These are phyloP conservation scores for Oopsacas minuta DNA, from an alignment of 37 sponge, comb jelly and placozoan genomes.

Conservation along the genomic window DNA sequence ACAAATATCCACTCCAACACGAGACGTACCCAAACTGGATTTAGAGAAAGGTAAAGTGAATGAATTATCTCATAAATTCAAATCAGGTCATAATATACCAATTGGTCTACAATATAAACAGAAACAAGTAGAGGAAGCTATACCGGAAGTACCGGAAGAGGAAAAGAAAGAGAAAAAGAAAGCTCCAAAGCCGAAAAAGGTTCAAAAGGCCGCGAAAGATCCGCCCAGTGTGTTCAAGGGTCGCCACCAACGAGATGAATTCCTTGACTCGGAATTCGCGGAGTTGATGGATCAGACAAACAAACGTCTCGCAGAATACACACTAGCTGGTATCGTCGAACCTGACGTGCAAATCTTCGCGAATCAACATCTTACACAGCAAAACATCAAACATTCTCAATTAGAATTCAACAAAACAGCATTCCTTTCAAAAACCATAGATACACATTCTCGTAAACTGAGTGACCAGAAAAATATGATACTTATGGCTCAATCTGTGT, in stretches of 20 bases:
- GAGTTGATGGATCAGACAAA: not conserved
- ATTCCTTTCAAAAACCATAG: not conserved
- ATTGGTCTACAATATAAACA: not conserved
- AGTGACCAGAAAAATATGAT: not conserved
- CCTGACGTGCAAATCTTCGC: not conserved
- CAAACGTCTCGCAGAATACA: not conserved
- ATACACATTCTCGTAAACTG: not conserved
- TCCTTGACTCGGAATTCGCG: not conserved
- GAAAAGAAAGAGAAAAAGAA: not conserved
- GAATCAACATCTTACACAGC: not conserved
- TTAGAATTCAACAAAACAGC: not conserved
- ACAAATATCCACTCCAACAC: not conserved
- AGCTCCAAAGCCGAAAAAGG: not conserved
- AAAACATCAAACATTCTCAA: not conserved
- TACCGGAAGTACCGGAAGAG: not conserved
- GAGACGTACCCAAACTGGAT: not conserved
- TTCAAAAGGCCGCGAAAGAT: not conserved
- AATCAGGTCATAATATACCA: not conserved
- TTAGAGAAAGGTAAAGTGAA: not conserved
- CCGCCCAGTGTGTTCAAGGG: not conserved
- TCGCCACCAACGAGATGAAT: not conserved
- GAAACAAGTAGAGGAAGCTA: not conserved
- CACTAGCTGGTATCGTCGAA: not conserved
- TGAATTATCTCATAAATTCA: not conserved
- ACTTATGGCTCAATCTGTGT: not conserved